phyloP scores from a whole-genome alignment of 2,888 invertebrate species.

The Dicyrtoma fusca region DNA sequence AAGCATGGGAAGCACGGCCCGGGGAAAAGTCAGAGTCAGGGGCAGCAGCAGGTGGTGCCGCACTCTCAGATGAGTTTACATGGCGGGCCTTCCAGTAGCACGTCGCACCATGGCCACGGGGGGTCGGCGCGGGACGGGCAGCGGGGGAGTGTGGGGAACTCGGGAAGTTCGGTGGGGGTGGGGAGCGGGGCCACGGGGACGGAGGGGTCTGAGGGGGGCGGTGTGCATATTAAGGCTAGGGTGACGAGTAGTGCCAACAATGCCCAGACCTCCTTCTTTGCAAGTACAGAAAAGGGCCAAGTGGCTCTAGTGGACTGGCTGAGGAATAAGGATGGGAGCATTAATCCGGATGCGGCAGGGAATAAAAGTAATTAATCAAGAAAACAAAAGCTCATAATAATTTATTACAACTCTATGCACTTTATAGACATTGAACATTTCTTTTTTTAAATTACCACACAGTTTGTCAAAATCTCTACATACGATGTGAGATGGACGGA shows the following conservation, averaged over 20 bases:
- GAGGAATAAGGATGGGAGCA: constrained; percentile 48
- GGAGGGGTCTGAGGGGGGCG: background rate
- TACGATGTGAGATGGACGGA: constrained; percentile 69
- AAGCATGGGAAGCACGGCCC: background rate
- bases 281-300: constrained; percentile 52
- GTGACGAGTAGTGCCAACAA: constrained; percentile 15
- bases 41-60: too few relatives aligned
- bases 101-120: too few relatives aligned
- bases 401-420: too few relatives aligned
- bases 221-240: constrained; percentile 9
- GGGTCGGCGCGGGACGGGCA: too few relatives aligned
- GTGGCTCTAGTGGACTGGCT: constrained; percentile 51
- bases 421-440: background rate
- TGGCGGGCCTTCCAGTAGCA: too few relatives aligned
- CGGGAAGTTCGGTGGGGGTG: background rate
- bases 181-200: constrained; percentile 1
- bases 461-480: constrained; percentile 44
- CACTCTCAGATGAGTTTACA: too few relatives aligned
- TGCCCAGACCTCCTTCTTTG: constrained; percentile 43
- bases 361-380: constrained; percentile 42
- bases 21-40: background rate
- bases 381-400: background rate
- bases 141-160: too few relatives aligned
- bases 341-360: constrained; percentile 42
- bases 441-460: too few relatives aligned